phyloP scores from a whole-genome alignment of 2,888 invertebrate genomes.

The Eupithecia pulchellata region DNA sequence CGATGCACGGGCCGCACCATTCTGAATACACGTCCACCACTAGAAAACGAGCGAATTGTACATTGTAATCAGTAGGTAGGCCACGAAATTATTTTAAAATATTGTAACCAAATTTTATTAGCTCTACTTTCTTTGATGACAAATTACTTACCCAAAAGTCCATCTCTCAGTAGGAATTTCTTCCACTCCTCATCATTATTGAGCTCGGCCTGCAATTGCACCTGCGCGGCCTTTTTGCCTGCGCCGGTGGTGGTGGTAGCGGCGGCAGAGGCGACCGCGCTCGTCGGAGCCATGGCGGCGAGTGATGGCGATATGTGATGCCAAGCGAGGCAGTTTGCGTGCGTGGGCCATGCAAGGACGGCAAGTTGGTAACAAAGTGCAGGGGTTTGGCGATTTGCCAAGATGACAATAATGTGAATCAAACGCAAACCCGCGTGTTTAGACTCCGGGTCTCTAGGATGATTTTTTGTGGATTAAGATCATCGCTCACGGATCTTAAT shows the following conservation, averaged over 20 bases:
- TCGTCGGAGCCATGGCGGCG: conserved; percentile 71
- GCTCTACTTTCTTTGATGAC: not conserved
- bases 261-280: conserved; percentile 74
- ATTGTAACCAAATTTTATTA: too few relatives aligned
- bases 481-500: too few relatives aligned
- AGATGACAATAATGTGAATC: not conserved
- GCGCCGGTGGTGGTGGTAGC: conserved; percentile 77
- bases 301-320: conserved; percentile 44
- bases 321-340: conserved; percentile 32
- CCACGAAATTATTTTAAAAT: not conserved
- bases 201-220: conserved; percentile 92
- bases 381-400: conserved; percentile 29
- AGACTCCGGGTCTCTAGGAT: too few relatives aligned
- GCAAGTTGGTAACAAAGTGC: conserved; percentile 23
- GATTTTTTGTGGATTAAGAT: too few relatives aligned
- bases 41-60: conserved; percentile 51
- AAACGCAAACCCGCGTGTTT: not conserved
- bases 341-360: conserved; percentile 17
- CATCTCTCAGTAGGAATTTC: conserved; percentile 90
- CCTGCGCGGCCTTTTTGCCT: conserved; percentile 90
- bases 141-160: conserved; percentile 88
- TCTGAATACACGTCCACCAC: conserved; percentile 95
- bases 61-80: not conserved
- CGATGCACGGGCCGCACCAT: conserved; percentile 96
- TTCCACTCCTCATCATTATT: conserved; percentile 94